Conservation (phyloP, 1,140 invertebrate genomes). For the Drosophila tsacasi region DNA sequence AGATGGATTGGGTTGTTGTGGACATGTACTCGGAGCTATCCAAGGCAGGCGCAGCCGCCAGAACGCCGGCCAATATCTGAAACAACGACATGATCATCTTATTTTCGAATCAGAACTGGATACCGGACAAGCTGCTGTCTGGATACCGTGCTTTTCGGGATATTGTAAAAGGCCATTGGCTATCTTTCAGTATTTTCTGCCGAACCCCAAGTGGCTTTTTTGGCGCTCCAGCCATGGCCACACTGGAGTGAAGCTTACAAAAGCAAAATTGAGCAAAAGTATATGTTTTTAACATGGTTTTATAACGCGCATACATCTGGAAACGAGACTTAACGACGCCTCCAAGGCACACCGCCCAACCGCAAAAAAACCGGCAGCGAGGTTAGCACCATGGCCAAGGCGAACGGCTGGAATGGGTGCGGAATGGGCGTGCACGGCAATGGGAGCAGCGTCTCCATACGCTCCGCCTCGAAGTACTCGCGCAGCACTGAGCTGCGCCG, state of each 20-base stretch:
- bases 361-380: constrained; percentile 9
- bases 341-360: constrained; percentile 11
- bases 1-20: no score
- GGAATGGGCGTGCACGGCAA: constrained; percentile 35
- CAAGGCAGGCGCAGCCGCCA: no score
- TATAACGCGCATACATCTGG: constrained; percentile 41
- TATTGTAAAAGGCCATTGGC: not conserved
- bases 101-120: no score
- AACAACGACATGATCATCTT: no score
- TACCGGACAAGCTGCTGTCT: no score
- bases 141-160: no score
- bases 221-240: constrained; percentile 17
- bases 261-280: constrained; percentile 16
- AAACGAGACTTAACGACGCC: constrained; percentile 8
- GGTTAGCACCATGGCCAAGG: constrained; percentile 46
- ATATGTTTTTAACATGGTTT: constrained; percentile 44
- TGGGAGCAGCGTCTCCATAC: constrained; percentile 18
- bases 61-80: no score
- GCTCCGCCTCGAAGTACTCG: constrained; percentile 57
- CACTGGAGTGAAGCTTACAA: constrained; percentile 16
- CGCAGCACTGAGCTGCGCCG: constrained; percentile 87
- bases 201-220: not conserved
- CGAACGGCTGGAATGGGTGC: constrained; percentile 60
- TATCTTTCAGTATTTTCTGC: not conserved
- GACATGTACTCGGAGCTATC: no score